Base-by-base conservation (phyloP, 2,888 invertebrate genomes). In the Vesta saturnalis region DNA sequence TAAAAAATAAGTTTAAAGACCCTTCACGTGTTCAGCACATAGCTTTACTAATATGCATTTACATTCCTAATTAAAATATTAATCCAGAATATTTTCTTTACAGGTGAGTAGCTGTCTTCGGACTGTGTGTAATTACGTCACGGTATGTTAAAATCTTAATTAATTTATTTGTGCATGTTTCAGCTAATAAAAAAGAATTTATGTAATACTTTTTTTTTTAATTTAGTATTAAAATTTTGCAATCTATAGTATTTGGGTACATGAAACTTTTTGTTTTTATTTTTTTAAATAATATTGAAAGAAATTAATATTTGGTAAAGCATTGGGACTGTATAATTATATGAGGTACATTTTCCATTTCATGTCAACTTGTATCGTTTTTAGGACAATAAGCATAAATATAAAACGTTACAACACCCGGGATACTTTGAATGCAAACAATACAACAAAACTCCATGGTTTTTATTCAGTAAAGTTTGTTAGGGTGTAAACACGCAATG, bases 51-150 rank as follows among this genome's bases (percentile, higher is more conserved):
- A 23, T 23, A 23, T 39, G 8, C n/a, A 39, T 39, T 39, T 39
- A 39, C 12, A 39, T 39, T n/a, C 39, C n/a, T 39, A 39, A 39
- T 39, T 39, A 39, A 39, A 39, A 39, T 39, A 52, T 21, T 52
- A 52, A 52, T 52, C 12, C 8, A 43, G 5, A 16, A 19, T 19
- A 5, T 18, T 52, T 52, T 21, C 19, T 18, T 52, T 52, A 52
- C 52, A 52, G 52, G 52, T 52, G 18, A 52, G 52, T 52, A 52
- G 19, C 52, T 52, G 52, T 39, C 39, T 39, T n/a, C 39, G 12
- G 39, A n/a, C 3, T 23, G 23, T 23, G 23, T 8, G 39, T 39
- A 39, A 12, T 39, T 39, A n/a, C 39, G 23, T 23, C 23, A 5
- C 8, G 39, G 39, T 39, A 39, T 39, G 39, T 39, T 23, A 23